Base-by-base conservation (phyloP, 2,113 vertebrate species). In the Grammomys dolichurus region DNA sequence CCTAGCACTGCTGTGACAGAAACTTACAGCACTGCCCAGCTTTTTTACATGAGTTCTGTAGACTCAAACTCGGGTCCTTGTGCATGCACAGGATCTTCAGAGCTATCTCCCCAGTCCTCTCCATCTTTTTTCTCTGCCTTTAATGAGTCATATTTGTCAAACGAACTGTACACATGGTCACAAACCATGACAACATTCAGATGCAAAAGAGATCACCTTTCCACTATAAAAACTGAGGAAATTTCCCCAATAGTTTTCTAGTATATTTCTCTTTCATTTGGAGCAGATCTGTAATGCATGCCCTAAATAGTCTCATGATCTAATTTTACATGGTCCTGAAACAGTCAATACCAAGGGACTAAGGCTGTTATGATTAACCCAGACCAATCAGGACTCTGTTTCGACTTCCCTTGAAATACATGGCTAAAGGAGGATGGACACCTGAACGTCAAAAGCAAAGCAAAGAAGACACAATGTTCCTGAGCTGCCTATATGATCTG, bases 391-490 rank as follows among this genome's bases (percentile, higher is more conserved):
- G 70, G 54, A 93, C 54, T 17, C 26, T 26, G 63, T 63, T 72
- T 60, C 84, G 33, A 24, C 40, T 7, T 81, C 51, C 70, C 36
- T 28, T 56, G 33, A 93, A 77, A 46, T 12, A 87, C n/a, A 87
- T 58, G 36, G 43, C 43, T 90, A 75, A 7, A 94, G 24, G 17
- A 31, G 92, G 31, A 24, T 69, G 8, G 46, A 75, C 3, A n/a
- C n/a, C 22, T 28, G 28, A 92, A 89, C 92, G 84, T 67, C 67
- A 73, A 94, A 93, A 84, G 58, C 26, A 43, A 90, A 46, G n/a
- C 65, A 80, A 4, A 31, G n/a, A 69, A 19, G 11, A 19, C 5
- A 2, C 85, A 92, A 43, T 16, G 17, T 78, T 90, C 22, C 48
- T 7, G 16, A 73, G 40, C 9, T 73, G 36, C 48, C 40, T 65